Conservation (phyloP, 2,888 invertebrate species). For the Litoditis marina region DNA sequence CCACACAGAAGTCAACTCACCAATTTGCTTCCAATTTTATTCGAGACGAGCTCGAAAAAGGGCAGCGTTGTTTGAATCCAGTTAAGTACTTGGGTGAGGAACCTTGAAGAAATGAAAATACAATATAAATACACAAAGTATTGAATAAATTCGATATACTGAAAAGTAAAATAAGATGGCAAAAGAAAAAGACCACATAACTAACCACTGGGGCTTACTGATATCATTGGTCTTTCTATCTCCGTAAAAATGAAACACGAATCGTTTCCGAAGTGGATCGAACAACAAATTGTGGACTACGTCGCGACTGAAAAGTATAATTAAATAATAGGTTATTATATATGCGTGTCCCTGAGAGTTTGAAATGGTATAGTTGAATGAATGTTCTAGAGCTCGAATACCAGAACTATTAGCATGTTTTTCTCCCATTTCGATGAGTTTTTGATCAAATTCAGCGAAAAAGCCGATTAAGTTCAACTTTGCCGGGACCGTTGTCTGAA, state of each 20-base stretch:
- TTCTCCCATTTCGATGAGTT: too few relatives aligned
- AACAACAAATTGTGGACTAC: slow-evolving; percentile 1
- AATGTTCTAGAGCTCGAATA: too few relatives aligned
- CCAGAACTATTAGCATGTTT: too few relatives aligned
- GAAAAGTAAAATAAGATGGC: too few relatives aligned
- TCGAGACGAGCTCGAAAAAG: slow-evolving; percentile 7
- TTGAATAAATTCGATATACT: neutral
- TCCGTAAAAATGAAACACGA: slow-evolving; percentile 34
- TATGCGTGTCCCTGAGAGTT: too few relatives aligned
- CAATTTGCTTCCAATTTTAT: neutral
- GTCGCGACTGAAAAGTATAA: neutral
- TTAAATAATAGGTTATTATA: too few relatives aligned
- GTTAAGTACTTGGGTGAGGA: slow-evolving; percentile 11
- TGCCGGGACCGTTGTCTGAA: too few relatives aligned
- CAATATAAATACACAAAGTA: too few relatives aligned
- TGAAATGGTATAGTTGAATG: too few relatives aligned
- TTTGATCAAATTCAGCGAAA: too few relatives aligned
- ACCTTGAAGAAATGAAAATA: slow-evolving; percentile 5
- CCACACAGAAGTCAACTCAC: slow-evolving; percentile 2
- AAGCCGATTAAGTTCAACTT: too few relatives aligned
- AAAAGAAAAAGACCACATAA: too few relatives aligned
- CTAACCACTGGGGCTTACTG: slow-evolving; percentile 35
- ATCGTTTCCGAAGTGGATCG: slow-evolving; percentile 17
- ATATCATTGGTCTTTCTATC: slow-evolving; percentile 23
- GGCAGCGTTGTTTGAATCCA: slow-evolving; percentile 11